Evolutionary conservation across 2,797 vertebrate genomes (phyloP).

Genomic region (Sebastes steindachneri): DNA sequence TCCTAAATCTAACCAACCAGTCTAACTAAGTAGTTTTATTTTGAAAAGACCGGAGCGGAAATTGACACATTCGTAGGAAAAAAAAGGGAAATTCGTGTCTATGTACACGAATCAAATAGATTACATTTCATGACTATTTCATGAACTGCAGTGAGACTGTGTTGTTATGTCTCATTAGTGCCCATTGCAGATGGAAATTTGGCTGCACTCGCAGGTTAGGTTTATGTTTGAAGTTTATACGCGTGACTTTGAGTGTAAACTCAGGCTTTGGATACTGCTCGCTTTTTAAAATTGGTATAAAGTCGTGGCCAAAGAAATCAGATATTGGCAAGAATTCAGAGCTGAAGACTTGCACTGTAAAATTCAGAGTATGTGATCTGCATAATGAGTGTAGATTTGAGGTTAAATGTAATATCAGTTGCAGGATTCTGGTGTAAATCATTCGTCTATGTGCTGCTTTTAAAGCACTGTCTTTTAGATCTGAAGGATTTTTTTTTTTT

Average conservation of each 20-base stretch:
- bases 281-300: not conserved
- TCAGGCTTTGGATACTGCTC: not conserved
- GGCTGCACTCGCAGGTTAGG: not conserved
- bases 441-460: constrained; percentile 36
- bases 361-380: constrained; percentile 11
- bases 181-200: not conserved
- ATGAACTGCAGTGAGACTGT: not conserved
- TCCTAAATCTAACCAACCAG: no score
- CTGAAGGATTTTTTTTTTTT: constrained; percentile 49
- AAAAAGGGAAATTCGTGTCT: not conserved
- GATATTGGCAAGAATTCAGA: constrained; percentile 30
- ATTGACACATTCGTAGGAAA: not conserved
- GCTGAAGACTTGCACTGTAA: constrained; percentile 1
- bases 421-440: constrained; percentile 37
- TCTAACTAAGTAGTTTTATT: no score
- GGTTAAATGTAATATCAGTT: constrained; percentile 38
- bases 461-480: constrained; percentile 41
- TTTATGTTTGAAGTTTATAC: constrained; percentile 25
- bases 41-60: no score
- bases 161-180: constrained; percentile 7
- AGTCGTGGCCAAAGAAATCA: constrained; percentile 6
- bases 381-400: constrained; percentile 4
- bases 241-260: constrained; percentile 4
- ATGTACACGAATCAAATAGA: not conserved
- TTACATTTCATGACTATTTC: no score